Conservation (phyloP, 2,888 invertebrate species). For the Rhagophthalmus giganteus region DNA sequence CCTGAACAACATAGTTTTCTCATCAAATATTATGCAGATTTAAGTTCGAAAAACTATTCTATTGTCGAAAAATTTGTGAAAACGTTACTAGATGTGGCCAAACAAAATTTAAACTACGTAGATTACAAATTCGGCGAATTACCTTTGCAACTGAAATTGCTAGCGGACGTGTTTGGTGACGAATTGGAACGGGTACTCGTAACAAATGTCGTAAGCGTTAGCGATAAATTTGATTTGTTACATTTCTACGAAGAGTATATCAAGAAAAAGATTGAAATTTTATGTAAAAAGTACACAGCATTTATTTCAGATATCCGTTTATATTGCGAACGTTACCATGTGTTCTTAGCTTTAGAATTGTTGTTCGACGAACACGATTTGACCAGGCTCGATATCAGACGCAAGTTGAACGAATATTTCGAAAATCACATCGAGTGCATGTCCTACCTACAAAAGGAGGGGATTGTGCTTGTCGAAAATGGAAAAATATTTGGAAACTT, state of each 20-base stretch:
- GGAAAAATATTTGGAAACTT: background rate
- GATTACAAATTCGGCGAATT: background rate
- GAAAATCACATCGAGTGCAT: background rate
- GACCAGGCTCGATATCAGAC: background rate
- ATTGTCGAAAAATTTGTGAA: conserved; percentile 2
- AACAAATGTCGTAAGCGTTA: background rate
- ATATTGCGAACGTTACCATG: background rate
- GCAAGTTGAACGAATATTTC: background rate
- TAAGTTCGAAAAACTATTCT: background rate
- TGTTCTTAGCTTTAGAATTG: background rate
- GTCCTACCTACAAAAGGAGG: background rate
- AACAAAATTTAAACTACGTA: background rate
- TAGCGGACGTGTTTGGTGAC: background rate
- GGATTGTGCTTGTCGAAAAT: background rate
- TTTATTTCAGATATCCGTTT: background rate
- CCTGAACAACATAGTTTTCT: background rate
- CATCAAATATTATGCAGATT: background rate
- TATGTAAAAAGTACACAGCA: background rate
- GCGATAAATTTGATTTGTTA: background rate
- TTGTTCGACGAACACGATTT: conserved; percentile 1
- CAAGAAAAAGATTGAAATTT: background rate
- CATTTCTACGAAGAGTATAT: background rate
- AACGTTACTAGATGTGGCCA: background rate
- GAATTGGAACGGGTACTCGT: background rate
- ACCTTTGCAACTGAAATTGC: background rate